Evolutionary conservation across 2,888 invertebrate genomes (phyloP), one percentile per base, ranked within the genome.

Genomic region (Scaptodrosophila latifasciaeformis): DNA sequence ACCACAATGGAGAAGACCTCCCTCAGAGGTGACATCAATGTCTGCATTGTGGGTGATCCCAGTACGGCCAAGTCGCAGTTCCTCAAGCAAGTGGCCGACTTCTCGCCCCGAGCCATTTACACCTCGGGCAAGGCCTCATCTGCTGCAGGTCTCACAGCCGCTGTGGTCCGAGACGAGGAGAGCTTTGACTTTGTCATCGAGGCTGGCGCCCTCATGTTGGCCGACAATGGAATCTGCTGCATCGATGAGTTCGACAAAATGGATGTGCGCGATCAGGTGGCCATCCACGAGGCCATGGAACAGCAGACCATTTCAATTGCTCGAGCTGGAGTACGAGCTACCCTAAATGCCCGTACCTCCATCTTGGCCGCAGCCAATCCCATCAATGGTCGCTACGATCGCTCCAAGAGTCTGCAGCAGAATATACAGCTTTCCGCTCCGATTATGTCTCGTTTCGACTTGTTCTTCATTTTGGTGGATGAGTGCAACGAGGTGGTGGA

Each of bases 161-260:
- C 99, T 13, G 99, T 99, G 0, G 98, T 99, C 0, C 81, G 90
- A 82, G 99, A 99, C 83, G 99, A 99, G 85, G 99, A 99, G 86
- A 95, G 97, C 0, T 93, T 93, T 62, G 99, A 99, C 87, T 99
- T 99, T 87, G 99, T 99, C 6, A 99, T 99, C 61, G 99, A 99
- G 88, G 99, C 99, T 5, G 99, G 99, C n/a, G 99, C 99, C 0
- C 88, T 99, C 24, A 99, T 99, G 99, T 89, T 99, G 80, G 99
- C 99, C 0, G 99, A 99, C 87, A 98, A 98, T 84, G 97, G 98
- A 3, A 95, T 99, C 42, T 99, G 99, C 81, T 99, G 99, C 84
- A 99, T 99, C 74, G 99, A 99, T 82, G 99, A 99, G 88, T 99
- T 99, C 87, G 99, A 99, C 86, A 99, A 99, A 88, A 99, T 99